Conservation (phyloP, 2,888 invertebrate genomes). For the Noctua janthina region DNA sequence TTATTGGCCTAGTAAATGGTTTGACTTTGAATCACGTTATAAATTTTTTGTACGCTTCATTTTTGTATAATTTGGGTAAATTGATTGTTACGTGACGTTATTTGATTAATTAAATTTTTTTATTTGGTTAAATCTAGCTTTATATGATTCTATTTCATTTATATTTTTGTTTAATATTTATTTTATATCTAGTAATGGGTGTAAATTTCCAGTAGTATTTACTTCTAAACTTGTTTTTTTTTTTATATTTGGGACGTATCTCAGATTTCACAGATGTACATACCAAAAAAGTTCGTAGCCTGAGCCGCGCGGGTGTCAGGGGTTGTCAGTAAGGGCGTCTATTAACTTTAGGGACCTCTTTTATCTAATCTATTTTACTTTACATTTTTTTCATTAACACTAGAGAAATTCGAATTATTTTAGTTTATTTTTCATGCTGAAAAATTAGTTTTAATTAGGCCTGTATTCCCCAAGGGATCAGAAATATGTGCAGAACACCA, state of each 20-base stretch:
- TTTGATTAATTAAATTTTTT: not conserved
- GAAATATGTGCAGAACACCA: not conserved
- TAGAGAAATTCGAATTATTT: not conserved
- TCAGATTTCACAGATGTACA: not conserved
- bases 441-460: not conserved
- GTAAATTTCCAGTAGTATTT: not conserved
- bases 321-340: not conserved
- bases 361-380: not conserved
- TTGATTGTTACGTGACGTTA: not conserved
- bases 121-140: not conserved
- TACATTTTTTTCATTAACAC: not conserved
- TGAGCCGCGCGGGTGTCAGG: not conserved
- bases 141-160: not conserved
- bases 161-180: not conserved
- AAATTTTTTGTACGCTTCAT: not conserved
- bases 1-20: not conserved
- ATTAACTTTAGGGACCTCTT: not conserved
- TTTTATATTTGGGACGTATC: not conserved
- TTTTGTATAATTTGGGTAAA: not conserved
- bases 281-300: not conserved
- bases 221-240: too few relatives aligned
- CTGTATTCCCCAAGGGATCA: not conserved
- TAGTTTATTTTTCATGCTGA: not conserved
- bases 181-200: not conserved
- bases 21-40: conserved; percentile 1